Evolutionary conservation across 1,140 invertebrate genomes (phyloP).

Genomic region (Medauroidea extradentata): DNA sequence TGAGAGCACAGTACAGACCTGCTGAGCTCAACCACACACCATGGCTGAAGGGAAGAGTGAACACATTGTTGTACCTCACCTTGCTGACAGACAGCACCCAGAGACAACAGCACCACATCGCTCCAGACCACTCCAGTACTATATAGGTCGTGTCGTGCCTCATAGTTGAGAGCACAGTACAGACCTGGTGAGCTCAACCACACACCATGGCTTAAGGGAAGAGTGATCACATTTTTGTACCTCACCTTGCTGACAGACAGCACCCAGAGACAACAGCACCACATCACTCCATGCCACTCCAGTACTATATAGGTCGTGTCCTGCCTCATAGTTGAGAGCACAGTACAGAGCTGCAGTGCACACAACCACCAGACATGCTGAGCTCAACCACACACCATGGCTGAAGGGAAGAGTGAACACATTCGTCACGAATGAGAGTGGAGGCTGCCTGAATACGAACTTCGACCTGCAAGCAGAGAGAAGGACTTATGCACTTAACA

Average conservation of each 20-base stretch:
- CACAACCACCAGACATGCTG: constrained; percentile 43
- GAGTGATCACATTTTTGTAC: constrained; percentile 39
- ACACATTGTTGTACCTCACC: constrained; percentile 56
- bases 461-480: constrained; percentile 43
- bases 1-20: too few relatives aligned
- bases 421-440: constrained; percentile 59
- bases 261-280: constrained; percentile 1
- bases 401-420: constrained; percentile 58
- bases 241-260: constrained; percentile 34
- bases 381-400: constrained; percentile 52
- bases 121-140: not conserved
- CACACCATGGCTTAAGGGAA: constrained; percentile 54
- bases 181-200: constrained; percentile 50
- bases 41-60: too few relatives aligned
- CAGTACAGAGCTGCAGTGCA: constrained; percentile 40
- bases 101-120: not conserved
- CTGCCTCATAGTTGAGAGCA: not conserved
- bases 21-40: too few relatives aligned
- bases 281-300: constrained; percentile 1
- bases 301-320: not conserved
- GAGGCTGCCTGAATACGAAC: constrained; percentile 61
- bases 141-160: not conserved
- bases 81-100: constrained; percentile 58
- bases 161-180: constrained; percentile 8
- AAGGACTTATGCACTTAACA: too few relatives aligned